Evolutionary conservation across 2,113 vertebrate species (phyloP).

Genomic region (Cervus canadensis): DNA sequence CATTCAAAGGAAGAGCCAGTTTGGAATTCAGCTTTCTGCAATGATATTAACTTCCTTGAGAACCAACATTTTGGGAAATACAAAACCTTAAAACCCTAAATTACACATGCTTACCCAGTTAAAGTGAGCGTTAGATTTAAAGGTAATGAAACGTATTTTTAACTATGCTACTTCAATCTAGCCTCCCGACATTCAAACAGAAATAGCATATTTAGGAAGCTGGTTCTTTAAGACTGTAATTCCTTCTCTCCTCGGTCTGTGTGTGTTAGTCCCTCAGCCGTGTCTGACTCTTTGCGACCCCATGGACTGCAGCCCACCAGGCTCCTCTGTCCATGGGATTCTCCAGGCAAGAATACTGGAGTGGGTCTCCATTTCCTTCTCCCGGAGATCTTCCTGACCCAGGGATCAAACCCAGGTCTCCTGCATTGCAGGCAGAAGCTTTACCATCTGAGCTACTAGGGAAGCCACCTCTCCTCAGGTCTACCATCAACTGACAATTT

Average conservation of each 20-base stretch:
- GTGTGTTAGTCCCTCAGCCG: not conserved
- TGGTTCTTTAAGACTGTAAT: not conserved
- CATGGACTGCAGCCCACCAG: not conserved
- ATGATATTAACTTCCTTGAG: not conserved
- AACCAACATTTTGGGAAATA: not conserved
- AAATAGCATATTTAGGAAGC: not conserved
- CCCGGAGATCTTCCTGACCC: not conserved
- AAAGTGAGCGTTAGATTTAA: not conserved
- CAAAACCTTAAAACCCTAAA: not conserved
- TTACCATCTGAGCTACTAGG: not conserved
- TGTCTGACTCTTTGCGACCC: not conserved
- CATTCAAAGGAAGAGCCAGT: not conserved
- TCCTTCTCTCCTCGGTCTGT: not conserved
- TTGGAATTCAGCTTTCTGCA: not conserved
- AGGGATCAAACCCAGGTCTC: rapidly evolving
- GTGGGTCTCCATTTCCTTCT: not conserved
- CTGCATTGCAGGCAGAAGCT: not conserved
- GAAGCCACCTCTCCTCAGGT: not conserved
- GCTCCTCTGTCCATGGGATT: not conserved
- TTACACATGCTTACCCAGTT: not conserved
- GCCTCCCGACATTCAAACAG: not conserved
- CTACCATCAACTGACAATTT: not conserved
- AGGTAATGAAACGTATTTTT: not conserved
- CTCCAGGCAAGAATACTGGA: not conserved
- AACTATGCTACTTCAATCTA: not conserved